Base-by-base conservation (phyloP, 1,140 invertebrate species). In the Cecropterus lyciades region DNA sequence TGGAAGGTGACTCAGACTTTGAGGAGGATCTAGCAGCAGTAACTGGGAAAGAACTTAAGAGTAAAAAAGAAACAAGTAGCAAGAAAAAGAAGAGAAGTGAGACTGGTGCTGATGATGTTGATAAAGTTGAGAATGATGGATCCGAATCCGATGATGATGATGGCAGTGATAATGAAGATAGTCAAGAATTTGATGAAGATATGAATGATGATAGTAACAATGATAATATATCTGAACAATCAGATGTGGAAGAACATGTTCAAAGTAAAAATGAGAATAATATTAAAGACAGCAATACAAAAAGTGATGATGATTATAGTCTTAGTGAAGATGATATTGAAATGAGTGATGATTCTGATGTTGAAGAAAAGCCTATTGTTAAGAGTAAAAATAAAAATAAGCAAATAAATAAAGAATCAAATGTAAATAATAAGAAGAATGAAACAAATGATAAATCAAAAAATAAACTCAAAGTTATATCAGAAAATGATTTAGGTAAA, bases 1-100 rank as follows among this genome's bases (percentile, higher is more conserved):
- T 89, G 42, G 93, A 94, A 73, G 90, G 88, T 9, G 94, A 94
- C 72, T 93, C 93, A 24, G 95, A 95, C 67, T 95, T 95, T 89
- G 94, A 95, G 73, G 93, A 94, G 72, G 95, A 95, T 84, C 85
- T 95, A 64, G 93, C 90, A 27, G 79, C 92, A 49, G 87, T 93
- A 5, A 92, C 85, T 30, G 92, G 92, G 8, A 91, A 92, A 79
- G 73, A 89, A 59, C 15, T 78, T 14, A 70, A 73, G 43, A 74
- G 71, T 27, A 77, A 85, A 75, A 80, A 80, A 45, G 67, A 79
- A 62, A 79, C 82, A 16, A 71, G 75, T 70, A 73, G 74, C 53
- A 76, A 77, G 60, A 52, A 69, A 37, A 62, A 72, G 67, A 72
- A 65, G 20, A 37, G 20, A 9, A 66, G 65, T 17, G 20, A 64